Percentiles rank a stretch among this genome's conserved stretches.
These are phyloP conservation scores for Drosophila ficusphila DNA, from an alignment of 1,140 invertebrate genomes.

Conservation along the genomic window DNA sequence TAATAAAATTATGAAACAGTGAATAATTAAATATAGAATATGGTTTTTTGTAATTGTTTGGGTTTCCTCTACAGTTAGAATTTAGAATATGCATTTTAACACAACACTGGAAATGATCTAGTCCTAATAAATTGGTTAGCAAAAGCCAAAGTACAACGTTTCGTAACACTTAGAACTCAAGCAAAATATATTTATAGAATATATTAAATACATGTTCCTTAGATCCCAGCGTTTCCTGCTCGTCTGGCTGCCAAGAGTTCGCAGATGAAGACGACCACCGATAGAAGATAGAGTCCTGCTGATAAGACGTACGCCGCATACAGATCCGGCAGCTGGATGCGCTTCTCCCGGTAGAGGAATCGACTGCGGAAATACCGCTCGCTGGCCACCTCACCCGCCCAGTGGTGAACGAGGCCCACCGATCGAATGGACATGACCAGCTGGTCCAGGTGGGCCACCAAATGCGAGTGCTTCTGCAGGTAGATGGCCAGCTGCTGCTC, in stretches of 20 bases:
- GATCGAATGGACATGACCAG: slow-evolving; percentile 51
- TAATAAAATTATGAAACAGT: slow-evolving; percentile 57
- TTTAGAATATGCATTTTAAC: too few relatives aligned
- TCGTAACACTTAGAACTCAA: too few relatives aligned
- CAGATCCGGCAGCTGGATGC: slow-evolving; percentile 40
- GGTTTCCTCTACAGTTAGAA: too few relatives aligned
- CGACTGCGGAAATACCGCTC: slow-evolving; percentile 47
- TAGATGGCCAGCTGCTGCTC: slow-evolving; percentile 65
- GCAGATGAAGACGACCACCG: slow-evolving; percentile 34
- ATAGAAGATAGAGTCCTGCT: slow-evolving; percentile 23
- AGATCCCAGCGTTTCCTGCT: background rate
- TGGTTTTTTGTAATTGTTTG: too few relatives aligned
- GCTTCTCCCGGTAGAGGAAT: slow-evolving; percentile 33
- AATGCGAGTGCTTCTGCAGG: slow-evolving; percentile 56
- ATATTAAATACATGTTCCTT: too few relatives aligned
- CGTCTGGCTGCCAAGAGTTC: slow-evolving; percentile 24
- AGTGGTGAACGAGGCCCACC: slow-evolving; percentile 52
- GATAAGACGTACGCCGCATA: slow-evolving; percentile 33
- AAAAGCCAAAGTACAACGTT: too few relatives aligned
- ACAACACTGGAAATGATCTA: too few relatives aligned
- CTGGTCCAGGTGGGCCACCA: slow-evolving; percentile 42
- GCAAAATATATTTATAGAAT: background rate
- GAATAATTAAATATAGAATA: background rate
- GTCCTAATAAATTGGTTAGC: too few relatives aligned
- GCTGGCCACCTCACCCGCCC: slow-evolving; percentile 36